phyloP scores from a whole-genome alignment of 2,888 invertebrate species.

The Cantharis rustica region DNA sequence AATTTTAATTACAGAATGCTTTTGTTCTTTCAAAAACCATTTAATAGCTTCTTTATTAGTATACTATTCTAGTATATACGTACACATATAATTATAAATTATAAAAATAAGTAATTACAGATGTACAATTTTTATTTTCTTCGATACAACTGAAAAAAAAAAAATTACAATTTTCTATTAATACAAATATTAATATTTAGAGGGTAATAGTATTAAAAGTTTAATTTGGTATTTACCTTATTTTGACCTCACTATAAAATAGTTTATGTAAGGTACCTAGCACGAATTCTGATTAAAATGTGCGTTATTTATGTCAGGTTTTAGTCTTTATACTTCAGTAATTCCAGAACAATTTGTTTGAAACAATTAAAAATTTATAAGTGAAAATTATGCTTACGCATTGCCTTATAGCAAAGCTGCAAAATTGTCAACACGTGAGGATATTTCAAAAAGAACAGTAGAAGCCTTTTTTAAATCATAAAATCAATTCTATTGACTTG shows the following conservation, averaged over 20 bases:
- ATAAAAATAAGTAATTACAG: too few species aligned
- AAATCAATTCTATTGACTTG: too few species aligned
- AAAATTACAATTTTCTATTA: background rate
- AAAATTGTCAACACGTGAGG: background rate
- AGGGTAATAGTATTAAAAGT: too few species aligned
- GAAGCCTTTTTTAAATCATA: too few species aligned
- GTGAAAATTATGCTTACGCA: background rate
- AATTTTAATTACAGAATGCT: constrained; percentile 2
- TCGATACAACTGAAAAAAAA: background rate
- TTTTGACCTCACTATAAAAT: background rate
- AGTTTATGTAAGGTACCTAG: background rate
- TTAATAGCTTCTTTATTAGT: background rate
- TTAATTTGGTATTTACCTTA: background rate
- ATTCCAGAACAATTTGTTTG: background rate
- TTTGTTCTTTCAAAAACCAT: background rate
- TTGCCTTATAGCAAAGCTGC: background rate
- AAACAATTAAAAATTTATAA: background rate
- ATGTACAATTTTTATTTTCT: too few species aligned
- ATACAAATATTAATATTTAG: background rate
- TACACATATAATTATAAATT: too few species aligned
- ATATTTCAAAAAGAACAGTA: background rate
- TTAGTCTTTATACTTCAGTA: background rate
- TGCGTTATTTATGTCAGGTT: background rate
- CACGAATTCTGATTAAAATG: background rate
- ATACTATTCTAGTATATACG: background rate